These are phyloP conservation scores for Lasioglossum villosulum DNA, from an alignment of 2,888 invertebrate genomes.

Conservation along the genomic window DNA sequence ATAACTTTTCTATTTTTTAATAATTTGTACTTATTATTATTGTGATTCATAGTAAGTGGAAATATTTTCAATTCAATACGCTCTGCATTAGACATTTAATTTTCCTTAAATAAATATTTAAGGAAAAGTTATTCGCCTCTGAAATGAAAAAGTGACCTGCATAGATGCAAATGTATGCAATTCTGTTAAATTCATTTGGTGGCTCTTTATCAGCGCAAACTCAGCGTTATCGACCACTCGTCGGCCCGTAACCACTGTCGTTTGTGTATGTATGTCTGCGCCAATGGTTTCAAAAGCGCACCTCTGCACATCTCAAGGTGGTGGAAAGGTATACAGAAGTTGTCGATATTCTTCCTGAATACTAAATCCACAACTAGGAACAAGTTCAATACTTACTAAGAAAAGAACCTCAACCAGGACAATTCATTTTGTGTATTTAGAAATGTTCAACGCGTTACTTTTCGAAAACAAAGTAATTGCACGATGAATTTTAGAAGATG, in stretches of 20 bases:
- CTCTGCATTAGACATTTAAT: no score
- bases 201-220: constrained; percentile 80
- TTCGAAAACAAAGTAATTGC: no score
- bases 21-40: no score
- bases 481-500: no score
- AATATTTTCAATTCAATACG: no score
- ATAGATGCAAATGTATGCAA: background rate
- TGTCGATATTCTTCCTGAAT: no score
- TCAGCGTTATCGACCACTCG: constrained; percentile 81
- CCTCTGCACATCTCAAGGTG: constrained; percentile 32
- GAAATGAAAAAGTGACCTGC: no score
- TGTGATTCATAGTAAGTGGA: no score
- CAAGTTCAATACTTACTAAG: background rate
- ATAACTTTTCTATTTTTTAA: no score
- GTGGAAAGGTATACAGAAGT: background rate
- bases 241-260: constrained; percentile 39
- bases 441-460: no score
- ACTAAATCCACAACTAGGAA: background rate
- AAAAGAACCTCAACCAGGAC: background rate
- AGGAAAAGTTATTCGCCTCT: no score
- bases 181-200: constrained; percentile 50
- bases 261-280: constrained; percentile 53
- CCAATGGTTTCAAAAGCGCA: constrained; percentile 55
- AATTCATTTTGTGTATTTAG: background rate
- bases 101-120: no score